Evolutionary conservation across 2,113 vertebrate genomes (phyloP).

Genomic region (Athene cunicularia): DNA sequence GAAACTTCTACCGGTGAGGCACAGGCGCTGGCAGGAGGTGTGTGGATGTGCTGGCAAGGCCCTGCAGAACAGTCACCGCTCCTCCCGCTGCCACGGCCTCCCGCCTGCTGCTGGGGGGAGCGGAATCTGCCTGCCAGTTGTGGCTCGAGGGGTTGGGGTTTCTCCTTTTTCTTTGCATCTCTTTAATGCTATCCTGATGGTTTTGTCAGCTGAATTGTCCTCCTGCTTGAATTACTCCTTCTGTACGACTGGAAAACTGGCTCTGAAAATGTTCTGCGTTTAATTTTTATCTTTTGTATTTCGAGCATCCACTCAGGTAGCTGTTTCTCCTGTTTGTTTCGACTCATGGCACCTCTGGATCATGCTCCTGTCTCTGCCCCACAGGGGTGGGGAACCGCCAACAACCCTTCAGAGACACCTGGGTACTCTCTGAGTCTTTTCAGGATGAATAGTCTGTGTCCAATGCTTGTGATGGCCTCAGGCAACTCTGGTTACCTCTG

Average conservation of each 20-base stretch:
- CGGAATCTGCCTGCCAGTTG: neutral
- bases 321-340: neutral
- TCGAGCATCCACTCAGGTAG: neutral
- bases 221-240: neutral
- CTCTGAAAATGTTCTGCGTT: neutral
- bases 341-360: neutral
- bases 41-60: accelerated
- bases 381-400: neutral
- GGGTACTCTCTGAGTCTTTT: neutral
- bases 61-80: accelerated
- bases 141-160: neutral
- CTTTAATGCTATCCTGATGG: neutral
- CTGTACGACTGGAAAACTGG: neutral
- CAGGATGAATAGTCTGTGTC: neutral
- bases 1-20: neutral
- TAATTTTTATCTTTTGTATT: neutral
- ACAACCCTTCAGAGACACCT: neutral
- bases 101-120: neutral
- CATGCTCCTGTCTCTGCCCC: neutral
- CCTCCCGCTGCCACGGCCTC: accelerated
- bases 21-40: accelerated
- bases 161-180: neutral
- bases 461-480: neutral
- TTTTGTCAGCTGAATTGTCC: neutral
- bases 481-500: neutral